Evolutionary conservation across 1,140 invertebrate genomes (phyloP), one percentile per base, ranked within the genome.

Genomic region (Belonocnema kinseyi): DNA sequence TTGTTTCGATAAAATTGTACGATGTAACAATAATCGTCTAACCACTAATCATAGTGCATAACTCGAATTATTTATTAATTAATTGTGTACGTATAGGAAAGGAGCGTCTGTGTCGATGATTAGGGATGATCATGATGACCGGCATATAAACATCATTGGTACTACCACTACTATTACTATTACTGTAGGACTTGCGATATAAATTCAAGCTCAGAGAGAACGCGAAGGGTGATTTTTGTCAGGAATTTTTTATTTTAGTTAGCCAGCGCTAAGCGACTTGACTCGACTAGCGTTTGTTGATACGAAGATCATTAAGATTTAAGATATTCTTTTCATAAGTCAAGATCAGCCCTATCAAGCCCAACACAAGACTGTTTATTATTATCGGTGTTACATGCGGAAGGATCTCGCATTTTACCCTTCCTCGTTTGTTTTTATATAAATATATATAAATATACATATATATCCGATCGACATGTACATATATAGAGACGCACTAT

Each of bases 281-380:
- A 61, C 26, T 19, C 40, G 13, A 16, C 6, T 16, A 40, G 26
- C 33, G 61, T 21, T 66, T 14, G 16, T 77, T 56, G 26, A 46
- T 77, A 79, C 77, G 77, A 81, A 81, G 52, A 51, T 53, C 79
- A 79, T 50, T 79, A 78, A 78, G 71, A 50, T 80, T 71, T 75
- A 21, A 46, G 58, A 70, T 70, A 70, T 21, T 75, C 56, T 51
- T 53, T 71, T 50, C 58, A 75, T 70, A 74, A 75, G 21, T 40
- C 40, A 76, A 77, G 76, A 82, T 82, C 79, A 75, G 70, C 78
- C 80, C 77, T 81, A 80, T 80, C 85, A 80, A 84, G 82, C 84
- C 83, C 85, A 83, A 87, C 82, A 86, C 81, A 90, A 89, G 88
- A 89, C 88, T 88, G 88, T 90, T 87, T 85, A 88, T 89, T 81